Percentiles rank a stretch among this genome's conserved stretches.
These are phyloP conservation scores for Felis chaus DNA, from an alignment of 2,113 vertebrate species.

Conservation along the genomic window DNA sequence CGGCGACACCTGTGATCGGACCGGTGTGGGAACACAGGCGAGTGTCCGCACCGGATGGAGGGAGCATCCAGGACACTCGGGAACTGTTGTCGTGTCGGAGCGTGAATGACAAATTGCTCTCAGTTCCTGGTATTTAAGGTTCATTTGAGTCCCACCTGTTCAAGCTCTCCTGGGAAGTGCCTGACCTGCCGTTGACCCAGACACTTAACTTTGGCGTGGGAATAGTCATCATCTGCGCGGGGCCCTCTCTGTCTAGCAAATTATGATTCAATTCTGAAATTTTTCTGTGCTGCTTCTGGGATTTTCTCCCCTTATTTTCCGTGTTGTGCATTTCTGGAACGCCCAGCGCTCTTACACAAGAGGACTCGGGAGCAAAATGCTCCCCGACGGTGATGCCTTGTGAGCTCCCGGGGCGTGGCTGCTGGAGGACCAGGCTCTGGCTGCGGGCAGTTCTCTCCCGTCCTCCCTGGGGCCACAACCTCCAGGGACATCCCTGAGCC, in stretches of 20 bases:
- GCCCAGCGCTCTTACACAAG: neutral
- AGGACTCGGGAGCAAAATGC: neutral
- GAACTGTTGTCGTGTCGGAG: neutral
- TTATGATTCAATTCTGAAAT: neutral
- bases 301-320: neutral
- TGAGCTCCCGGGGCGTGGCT: rapidly evolving
- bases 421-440: neutral
- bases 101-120: neutral
- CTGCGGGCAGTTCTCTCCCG: neutral
- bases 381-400: neutral
- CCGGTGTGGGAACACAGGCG: neutral
- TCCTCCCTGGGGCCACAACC: neutral
- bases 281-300: neutral
- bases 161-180: no score
- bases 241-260: neutral
- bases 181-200: neutral
- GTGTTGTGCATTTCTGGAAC: neutral
- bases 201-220: neutral
- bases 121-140: neutral
- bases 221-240: rapidly evolving
- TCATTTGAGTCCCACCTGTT: neutral
- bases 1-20: rapidly evolving
- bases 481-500: neutral
- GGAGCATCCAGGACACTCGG: neutral
- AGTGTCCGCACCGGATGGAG: rapidly evolving